Evolutionary conservation across 35 echinoderm and acorn worm species (phyloP).

Genomic region (Stichopus chloronotus): DNA sequence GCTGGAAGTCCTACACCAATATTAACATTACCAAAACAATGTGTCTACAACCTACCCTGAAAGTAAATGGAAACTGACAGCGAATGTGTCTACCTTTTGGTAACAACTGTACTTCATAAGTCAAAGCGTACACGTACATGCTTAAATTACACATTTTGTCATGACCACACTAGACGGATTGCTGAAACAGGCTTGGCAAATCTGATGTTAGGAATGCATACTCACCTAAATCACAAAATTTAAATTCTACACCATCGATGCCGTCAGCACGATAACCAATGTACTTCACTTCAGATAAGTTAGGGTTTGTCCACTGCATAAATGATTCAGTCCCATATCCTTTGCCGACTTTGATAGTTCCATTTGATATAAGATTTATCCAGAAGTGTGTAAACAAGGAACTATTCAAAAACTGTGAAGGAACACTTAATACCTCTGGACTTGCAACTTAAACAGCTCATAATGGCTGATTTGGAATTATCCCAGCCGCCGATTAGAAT

Average conservation of each 20-base stretch:
- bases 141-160: too few species aligned
- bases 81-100: too few species aligned
- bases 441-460: neutral
- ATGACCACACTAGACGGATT: too few species aligned
- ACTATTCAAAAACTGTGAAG: neutral
- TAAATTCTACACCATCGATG: neutral
- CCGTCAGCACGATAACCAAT: neutral
- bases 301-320: neutral
- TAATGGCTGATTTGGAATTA: neutral
- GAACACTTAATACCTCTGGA: neutral
- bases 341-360: neutral
- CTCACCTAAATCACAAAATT: slow-evolving; percentile 12
- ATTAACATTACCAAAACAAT: too few species aligned
- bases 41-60: too few species aligned
- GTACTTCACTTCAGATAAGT: neutral
- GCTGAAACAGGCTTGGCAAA: too few species aligned
- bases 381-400: neutral
- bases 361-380: neutral
- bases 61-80: too few species aligned
- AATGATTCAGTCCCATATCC: neutral
- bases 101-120: too few species aligned
- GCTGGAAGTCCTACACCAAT: too few species aligned
- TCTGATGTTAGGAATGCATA: neutral
- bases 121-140: too few species aligned
- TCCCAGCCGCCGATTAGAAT: neutral